These are phyloP conservation scores for Aphelenchoides fujianensis DNA, from an alignment of 1,140 invertebrate genomes.

Conservation along the genomic window DNA sequence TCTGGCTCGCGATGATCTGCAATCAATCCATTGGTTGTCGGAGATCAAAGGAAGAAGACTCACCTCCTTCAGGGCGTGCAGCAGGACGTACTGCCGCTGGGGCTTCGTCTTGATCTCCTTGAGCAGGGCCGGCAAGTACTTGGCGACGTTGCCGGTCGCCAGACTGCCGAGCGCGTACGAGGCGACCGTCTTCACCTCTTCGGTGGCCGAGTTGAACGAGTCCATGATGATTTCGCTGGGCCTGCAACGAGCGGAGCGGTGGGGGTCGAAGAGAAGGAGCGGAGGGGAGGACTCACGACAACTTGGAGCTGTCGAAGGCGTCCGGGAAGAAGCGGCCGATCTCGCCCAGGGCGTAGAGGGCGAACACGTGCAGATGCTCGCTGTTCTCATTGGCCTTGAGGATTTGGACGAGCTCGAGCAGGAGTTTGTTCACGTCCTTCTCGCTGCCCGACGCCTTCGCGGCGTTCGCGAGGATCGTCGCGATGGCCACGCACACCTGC, in stretches of 20 bases:
- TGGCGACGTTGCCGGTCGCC: slow-evolving; percentile 85
- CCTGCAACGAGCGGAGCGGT: no score
- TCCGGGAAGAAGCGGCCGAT: slow-evolving; percentile 72
- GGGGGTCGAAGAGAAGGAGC: neutral
- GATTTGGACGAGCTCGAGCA: slow-evolving; percentile 57
- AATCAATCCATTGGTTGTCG: slow-evolving; percentile 24
- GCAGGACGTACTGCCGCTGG: slow-evolving; percentile 86
- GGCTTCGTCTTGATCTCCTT: slow-evolving; percentile 87
- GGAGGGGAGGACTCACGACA: slow-evolving; percentile 65
- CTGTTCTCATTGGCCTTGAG: slow-evolving; percentile 64
- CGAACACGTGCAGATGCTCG: slow-evolving; percentile 75
- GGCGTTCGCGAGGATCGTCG: slow-evolving; percentile 39
- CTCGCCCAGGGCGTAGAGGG: slow-evolving; percentile 87
- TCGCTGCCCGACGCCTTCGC: slow-evolving; percentile 33
- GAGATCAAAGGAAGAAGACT: neutral
- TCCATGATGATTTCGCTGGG: slow-evolving; percentile 43
- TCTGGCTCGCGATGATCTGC: slow-evolving; percentile 33
- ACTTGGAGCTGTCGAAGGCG: slow-evolving; percentile 48
- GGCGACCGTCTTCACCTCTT: slow-evolving; percentile 82
- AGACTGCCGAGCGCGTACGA: slow-evolving; percentile 85
- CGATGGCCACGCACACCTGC: slow-evolving; percentile 43
- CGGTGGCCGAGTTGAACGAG: slow-evolving; percentile 66
- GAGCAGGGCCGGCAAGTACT: slow-evolving; percentile 89
- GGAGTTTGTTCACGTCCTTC: slow-evolving; percentile 55
- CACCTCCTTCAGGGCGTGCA: slow-evolving; percentile 95